Evolutionary conservation across 2,113 vertebrate genomes (phyloP).

Genomic region (Gadus chalcogrammus): DNA sequence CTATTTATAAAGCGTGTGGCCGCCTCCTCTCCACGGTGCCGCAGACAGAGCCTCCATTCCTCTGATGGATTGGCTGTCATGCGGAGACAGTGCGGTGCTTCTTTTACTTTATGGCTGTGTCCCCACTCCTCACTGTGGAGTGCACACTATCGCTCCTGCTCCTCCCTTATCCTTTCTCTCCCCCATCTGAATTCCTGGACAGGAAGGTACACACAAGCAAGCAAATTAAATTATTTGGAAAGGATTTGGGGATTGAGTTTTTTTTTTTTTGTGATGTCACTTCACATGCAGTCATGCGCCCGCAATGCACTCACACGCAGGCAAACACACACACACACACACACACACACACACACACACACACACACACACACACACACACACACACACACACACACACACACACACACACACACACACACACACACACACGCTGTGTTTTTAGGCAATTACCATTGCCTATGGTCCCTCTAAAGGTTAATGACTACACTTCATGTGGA

Average conservation of each 20-base stretch:
- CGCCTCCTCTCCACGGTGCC: constrained; percentile 77
- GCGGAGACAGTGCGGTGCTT: constrained; percentile 68
- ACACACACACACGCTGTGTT: no score
- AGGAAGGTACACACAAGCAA: no score
- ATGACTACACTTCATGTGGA: not conserved
- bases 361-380: not conserved
- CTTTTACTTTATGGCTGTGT: constrained; percentile 75
- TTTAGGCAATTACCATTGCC: no score
- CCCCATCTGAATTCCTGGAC: no score
- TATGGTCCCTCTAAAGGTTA: not conserved
- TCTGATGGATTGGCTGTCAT: constrained; percentile 85
- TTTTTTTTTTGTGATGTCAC: no score
- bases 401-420: no score
- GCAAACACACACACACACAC: not conserved
- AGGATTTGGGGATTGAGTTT: no score
- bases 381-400: not conserved
- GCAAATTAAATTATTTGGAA: no score
- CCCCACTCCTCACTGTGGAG: constrained; percentile 59
- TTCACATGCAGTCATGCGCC: not conserved
- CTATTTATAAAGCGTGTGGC: constrained; percentile 75
- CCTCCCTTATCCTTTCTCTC: constrained; percentile 57
- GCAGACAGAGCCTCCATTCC: constrained; percentile 81
- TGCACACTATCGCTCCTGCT: constrained; percentile 43
- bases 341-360: no score
- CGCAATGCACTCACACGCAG: no score